A percentile compares a stretch with the other conserved stretches of the same genome.
phyloP scores from a whole-genome alignment of 2,113 vertebrate genomes.

The Narcine bancroftii region DNA sequence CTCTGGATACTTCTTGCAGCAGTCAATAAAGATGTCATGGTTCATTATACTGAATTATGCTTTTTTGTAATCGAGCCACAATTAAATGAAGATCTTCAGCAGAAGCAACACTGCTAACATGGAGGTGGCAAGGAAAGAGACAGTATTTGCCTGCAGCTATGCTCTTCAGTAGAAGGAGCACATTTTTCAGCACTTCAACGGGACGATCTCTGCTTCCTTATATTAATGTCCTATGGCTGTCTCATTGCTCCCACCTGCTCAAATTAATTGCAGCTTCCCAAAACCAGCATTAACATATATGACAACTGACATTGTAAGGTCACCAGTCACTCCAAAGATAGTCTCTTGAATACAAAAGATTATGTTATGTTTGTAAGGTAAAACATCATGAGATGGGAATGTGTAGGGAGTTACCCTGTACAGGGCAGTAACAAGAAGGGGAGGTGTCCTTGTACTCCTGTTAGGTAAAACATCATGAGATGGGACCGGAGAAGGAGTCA shows the following conservation, averaged over 20 bases:
- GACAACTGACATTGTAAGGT: background rate
- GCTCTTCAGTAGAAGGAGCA: background rate
- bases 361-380: too few relatives aligned
- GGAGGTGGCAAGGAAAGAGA: background rate
- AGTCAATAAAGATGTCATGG: background rate
- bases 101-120: background rate
- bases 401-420: too few relatives aligned
- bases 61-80: background rate
- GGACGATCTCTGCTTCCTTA: background rate
- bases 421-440: too few relatives aligned
- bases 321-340: background rate
- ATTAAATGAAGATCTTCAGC: background rate
- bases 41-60: background rate
- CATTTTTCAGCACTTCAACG: background rate
- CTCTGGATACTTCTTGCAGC: background rate
- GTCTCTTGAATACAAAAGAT: background rate
- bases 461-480: too few relatives aligned
- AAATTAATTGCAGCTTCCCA: background rate
- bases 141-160: background rate
- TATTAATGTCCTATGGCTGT: background rate
- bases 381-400: too few relatives aligned
- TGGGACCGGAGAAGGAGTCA: too few relatives aligned
- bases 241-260: background rate
- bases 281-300: background rate
- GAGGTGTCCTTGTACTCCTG: too few relatives aligned